Evolutionary conservation across 2,888 invertebrate genomes (phyloP), one percentile per base, ranked within the genome.

Genomic region (Drosophila nr. fundita): DNA sequence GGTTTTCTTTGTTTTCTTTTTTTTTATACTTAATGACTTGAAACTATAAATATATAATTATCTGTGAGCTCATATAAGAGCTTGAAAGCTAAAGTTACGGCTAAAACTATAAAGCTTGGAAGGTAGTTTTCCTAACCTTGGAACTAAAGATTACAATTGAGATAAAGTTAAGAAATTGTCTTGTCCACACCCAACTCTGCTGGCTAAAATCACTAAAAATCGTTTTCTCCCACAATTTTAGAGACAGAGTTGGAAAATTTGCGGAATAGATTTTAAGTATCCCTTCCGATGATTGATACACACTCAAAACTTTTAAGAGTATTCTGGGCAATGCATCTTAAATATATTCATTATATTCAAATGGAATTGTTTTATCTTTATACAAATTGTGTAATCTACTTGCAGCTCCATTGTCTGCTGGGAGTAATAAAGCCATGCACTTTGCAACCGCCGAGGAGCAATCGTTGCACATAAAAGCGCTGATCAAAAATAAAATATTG

Each of bases 401-500:
- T 75, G 7, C 36, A 81, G 80, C 60, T n/a, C 6, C 64, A 30
- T 34, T 53, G 18, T 29, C 55, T 7, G 8, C 45, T 10, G 50
- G 38, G 24, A 76, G 53, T n/a, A 49, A 54, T 27, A 30, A 40
- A 11, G 13, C 50, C 24, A 40, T 53, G 10, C 36, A 61, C 45
- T 53, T 67, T 10, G 54, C 53, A 27, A 18, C 63, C 0, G 36
- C 52, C 0, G 53, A 21, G 11, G 73, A 76, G 1, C 66, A 76
- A 48, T 66, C 82, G 1, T 7, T 49, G 54, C 72, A 75, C 5
- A 63, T 89, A 1, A 90, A 81, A 55, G 55, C 72, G 2, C 38
- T 90, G 7, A 59, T 85, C 1, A 90, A 89, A 45, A 77, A 74
- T 29, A 74, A 75, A 61, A 83, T 89, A 55, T 66, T 85, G 7